Evolutionary conservation across 1,140 invertebrate species (phyloP), one percentile per base, ranked within the genome.

Genomic region (Drosophila mayri): DNA sequence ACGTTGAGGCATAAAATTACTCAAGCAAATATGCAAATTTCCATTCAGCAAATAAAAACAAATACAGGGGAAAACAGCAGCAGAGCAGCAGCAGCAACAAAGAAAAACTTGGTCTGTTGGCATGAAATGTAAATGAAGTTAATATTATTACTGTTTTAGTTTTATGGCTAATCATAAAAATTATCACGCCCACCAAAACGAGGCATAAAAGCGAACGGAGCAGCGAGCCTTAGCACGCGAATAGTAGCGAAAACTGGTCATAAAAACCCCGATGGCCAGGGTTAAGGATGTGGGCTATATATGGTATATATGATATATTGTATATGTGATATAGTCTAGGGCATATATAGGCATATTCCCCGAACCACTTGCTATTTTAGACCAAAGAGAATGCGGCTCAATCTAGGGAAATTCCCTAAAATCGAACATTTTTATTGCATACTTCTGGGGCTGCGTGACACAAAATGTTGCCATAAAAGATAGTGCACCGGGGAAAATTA

Each of bases 141-240:
- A 90, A 90, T 90, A 90, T 85, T 90, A 90, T 90, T 90, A 88
- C 85, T 90, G 84, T 84, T 90, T 90, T 90, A 90, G 86, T 90
- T 90, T 90, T 90, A 90, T 90, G 78, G 86, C 78, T 79, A 85
- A 90, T 81, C 78, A 90, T 90, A 90, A 90, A 90, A 90, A 90
- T 90, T 90, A 90, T 90, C 85, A 90, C 85, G 85, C 85, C 85
- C 81, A 81, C 80, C 84, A 84, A 55, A 66, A 66, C 58, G 63
- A 43, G 70, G 43, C 82, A 82, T 78, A 78, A 81, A 86, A 81
- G 70, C 47, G 65, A 65, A 55, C 85, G 66, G 40, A 71, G 52
- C 61, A 71, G 52, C 61, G 38, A 37, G 37, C 3, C 38, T 30
- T 22, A 32, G 47, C 66, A 70, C 66, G 66, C 66, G 64, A 70